phyloP scores from a whole-genome alignment of 2,113 vertebrate genomes.

The Lophotis ruficrista region DNA sequence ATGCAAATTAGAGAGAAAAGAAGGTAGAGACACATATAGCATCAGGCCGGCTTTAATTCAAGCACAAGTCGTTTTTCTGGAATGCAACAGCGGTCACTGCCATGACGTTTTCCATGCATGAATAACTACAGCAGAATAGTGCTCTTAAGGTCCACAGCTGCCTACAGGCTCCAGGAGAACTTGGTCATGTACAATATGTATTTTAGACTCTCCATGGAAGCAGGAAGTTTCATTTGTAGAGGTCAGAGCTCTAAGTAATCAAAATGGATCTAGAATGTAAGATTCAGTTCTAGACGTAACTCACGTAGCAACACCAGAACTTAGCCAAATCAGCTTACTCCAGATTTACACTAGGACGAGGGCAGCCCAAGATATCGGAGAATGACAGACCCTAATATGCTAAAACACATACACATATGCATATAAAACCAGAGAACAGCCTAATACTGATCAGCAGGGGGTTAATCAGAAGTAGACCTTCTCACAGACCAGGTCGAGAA shows the following conservation, averaged over 20 bases:
- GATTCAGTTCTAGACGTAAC: not conserved
- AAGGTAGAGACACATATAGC: not conserved
- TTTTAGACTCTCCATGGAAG: not conserved
- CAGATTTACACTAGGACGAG: not conserved
- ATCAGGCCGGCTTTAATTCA: not conserved
- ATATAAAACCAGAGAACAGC: not conserved
- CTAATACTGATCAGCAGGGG: not conserved
- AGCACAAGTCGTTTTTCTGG: slow-evolving; percentile 34
- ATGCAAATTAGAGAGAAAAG: not conserved
- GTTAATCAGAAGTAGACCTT: not conserved
- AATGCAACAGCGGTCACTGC: slow-evolving; percentile 26
- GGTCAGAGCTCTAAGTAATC: not conserved
- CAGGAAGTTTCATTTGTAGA: not conserved
- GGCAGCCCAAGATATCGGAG: not conserved
- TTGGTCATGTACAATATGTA: not conserved
- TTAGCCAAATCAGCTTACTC: not conserved
- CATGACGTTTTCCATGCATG: slow-evolving; percentile 20
- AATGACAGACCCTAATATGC: not conserved
- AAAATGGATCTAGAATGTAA: not conserved
- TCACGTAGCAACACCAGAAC: not conserved
- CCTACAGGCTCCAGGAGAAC: slow-evolving; percentile 14
- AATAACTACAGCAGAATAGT: slow-evolving; percentile 17
- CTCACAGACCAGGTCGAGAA: not conserved
- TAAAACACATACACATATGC: not conserved
- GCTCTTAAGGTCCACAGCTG: not conserved